Conservation (phyloP, 2,797 vertebrate species). For the Fratercula arctica region DNA sequence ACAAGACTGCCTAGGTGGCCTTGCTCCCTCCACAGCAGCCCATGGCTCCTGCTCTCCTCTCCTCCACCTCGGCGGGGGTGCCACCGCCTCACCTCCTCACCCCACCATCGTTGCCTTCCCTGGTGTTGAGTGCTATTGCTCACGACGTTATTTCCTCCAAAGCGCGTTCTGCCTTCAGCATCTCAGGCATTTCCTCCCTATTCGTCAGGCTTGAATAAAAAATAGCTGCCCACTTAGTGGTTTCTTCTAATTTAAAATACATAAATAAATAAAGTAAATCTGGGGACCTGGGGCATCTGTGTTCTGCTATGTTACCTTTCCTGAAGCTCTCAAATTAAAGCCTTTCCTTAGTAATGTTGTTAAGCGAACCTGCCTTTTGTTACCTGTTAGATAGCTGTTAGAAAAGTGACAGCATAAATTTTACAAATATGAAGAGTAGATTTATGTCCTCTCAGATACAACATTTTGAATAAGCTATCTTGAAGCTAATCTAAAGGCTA, state of each 20-base stretch:
- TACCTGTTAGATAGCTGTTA: neutral
- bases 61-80: no score
- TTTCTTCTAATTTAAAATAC: neutral
- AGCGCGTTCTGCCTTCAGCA: neutral
- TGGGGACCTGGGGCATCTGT: no score
- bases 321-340: neutral
- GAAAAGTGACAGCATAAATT: neutral
- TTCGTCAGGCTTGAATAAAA: neutral
- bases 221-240: neutral
- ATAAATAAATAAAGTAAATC: neutral
- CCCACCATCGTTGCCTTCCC: no score
- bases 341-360: neutral
- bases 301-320: neutral
- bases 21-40: neutral
- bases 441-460: neutral
- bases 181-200: rapidly evolving
- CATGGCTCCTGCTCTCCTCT: neutral
- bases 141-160: rapidly evolving
- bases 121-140: neutral
- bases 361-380: neutral
- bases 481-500: neutral
- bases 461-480: neutral
- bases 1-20: neutral
- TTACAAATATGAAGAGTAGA: neutral
- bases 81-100: neutral